Evolutionary conservation across 1,140 invertebrate genomes (phyloP).

Genomic region (Brachionus calyciflorus): DNA sequence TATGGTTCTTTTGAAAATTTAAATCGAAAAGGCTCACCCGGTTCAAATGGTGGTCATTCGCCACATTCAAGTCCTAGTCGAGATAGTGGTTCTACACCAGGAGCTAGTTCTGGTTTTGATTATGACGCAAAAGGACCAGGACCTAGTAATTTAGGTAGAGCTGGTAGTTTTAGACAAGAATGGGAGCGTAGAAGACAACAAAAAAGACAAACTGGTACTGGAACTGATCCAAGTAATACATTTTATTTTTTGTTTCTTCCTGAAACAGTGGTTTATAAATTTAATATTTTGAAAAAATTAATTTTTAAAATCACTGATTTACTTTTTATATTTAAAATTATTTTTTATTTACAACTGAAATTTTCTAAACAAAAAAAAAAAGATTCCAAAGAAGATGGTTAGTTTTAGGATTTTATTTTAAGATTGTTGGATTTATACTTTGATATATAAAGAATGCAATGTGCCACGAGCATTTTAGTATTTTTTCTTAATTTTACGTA

Average conservation of each 20-base stretch:
- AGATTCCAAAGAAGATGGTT: too few species aligned
- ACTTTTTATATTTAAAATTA: too few species aligned
- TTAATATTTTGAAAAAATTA: too few species aligned
- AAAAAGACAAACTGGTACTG: slow-evolving; percentile 39
- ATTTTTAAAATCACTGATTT: too few species aligned
- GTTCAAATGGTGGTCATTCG: neutral
- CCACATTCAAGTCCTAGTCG: slow-evolving; percentile 45
- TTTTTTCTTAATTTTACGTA: too few species aligned
- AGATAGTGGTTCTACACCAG: neutral
- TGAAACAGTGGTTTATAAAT: too few species aligned
- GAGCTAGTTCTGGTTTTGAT: slow-evolving; percentile 6
- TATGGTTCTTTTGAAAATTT: slow-evolving; percentile 45
- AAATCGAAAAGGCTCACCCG: slow-evolving; percentile 5
- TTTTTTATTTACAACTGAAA: too few species aligned
- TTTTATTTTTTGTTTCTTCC: neutral
- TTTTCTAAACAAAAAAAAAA: too few species aligned
- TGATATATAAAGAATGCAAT: too few species aligned
- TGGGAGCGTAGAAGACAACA: slow-evolving; percentile 45
- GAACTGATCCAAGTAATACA: slow-evolving; percentile 4
- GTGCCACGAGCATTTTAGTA: too few species aligned
- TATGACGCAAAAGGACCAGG: slow-evolving; percentile 38
- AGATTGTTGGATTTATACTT: too few species aligned
- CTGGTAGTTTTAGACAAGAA: slow-evolving; percentile 44
- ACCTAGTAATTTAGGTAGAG: slow-evolving; percentile 20
- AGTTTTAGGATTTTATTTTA: too few species aligned